These are phyloP conservation scores for Andrena praecox DNA, from an alignment of 2,888 invertebrate species.

Conservation along the genomic window DNA sequence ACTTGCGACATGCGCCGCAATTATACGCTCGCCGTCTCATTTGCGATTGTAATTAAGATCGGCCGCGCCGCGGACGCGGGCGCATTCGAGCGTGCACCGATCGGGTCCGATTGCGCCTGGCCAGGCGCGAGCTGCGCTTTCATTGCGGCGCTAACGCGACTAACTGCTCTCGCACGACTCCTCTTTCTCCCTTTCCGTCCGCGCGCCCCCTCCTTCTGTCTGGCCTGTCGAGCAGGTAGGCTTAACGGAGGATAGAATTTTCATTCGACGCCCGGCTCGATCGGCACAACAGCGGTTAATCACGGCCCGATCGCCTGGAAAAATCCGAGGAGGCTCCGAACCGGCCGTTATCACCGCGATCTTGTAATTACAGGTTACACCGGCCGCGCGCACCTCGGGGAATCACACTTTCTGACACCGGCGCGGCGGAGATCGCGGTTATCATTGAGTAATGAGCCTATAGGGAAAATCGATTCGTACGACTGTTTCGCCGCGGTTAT, in stretches of 20 bases:
- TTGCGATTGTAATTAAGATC: slow-evolving; percentile 79
- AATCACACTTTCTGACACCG: slow-evolving; percentile 12
- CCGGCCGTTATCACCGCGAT: slow-evolving; percentile 38
- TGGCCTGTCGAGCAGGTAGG: neutral
- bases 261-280: neutral
- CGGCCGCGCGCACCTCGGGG: slow-evolving; percentile 4
- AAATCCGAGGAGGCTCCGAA: slow-evolving; percentile 8
- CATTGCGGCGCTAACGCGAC: slow-evolving; percentile 71
- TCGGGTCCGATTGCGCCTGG: slow-evolving; percentile 62
- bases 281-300: slow-evolving; percentile 23
- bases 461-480: slow-evolving; percentile 13
- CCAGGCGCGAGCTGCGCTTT: slow-evolving; percentile 64
- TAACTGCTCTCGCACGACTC: slow-evolving; percentile 51
- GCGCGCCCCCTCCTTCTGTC: neutral
- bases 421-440: neutral
- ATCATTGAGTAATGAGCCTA: slow-evolving; percentile 4
- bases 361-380: slow-evolving; percentile 46
- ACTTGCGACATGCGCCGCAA: slow-evolving; percentile 77
- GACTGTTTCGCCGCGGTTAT: slow-evolving; percentile 30
- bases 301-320: slow-evolving; percentile 7
- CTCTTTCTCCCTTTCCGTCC: slow-evolving; percentile 24
- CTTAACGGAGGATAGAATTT: slow-evolving; percentile 24
- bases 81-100: slow-evolving; percentile 70
- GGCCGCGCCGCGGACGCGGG: slow-evolving; percentile 53
- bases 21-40: slow-evolving; percentile 78